A percentile compares a stretch with the other conserved stretches of the same genome.
These are phyloP conservation scores for Recurvirostra avosetta DNA, from an alignment of 2,113 vertebrate species.

Conservation along the genomic window DNA sequence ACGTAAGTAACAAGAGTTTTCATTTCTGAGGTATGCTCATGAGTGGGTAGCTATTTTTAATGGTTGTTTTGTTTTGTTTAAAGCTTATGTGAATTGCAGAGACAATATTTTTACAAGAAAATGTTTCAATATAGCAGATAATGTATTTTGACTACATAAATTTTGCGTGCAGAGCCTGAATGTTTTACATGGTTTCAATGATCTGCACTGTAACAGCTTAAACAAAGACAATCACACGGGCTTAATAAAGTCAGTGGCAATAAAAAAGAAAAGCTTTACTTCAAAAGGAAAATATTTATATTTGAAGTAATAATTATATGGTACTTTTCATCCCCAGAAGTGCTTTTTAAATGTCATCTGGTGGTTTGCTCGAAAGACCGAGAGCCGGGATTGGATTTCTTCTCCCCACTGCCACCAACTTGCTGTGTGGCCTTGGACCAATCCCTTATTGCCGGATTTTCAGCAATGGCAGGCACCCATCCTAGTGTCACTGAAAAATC, in stretches of 20 bases:
- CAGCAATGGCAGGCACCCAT: neutral
- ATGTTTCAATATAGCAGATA: neutral
- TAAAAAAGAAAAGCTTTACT: constrained; percentile 56
- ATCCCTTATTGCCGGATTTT: neutral
- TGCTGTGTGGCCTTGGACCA: constrained; percentile 23
- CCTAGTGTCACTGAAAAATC: neutral
- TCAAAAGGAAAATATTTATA: constrained; percentile 66
- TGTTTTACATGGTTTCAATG: constrained; percentile 16
- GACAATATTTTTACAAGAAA: constrained; percentile 1
- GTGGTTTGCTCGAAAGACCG: neutral
- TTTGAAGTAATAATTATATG: constrained; percentile 51
- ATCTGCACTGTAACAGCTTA: neutral
- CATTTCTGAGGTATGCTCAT: neutral
- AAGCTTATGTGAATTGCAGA: neutral
- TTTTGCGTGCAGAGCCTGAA: neutral
- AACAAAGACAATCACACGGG: constrained; percentile 58
- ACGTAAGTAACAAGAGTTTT: neutral
- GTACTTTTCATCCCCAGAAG: constrained; percentile 37
- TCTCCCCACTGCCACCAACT: neutral
- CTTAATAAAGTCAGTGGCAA: constrained; percentile 60
- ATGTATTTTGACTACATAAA: constrained; percentile 8
- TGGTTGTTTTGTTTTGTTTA: neutral
- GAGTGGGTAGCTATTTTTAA: neutral
- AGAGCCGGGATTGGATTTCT: constrained; percentile 16
- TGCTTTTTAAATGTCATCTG: constrained; percentile 51